Conservation (phyloP, 1,140 invertebrate species). For the Pseudobourletiella spinata region DNA sequence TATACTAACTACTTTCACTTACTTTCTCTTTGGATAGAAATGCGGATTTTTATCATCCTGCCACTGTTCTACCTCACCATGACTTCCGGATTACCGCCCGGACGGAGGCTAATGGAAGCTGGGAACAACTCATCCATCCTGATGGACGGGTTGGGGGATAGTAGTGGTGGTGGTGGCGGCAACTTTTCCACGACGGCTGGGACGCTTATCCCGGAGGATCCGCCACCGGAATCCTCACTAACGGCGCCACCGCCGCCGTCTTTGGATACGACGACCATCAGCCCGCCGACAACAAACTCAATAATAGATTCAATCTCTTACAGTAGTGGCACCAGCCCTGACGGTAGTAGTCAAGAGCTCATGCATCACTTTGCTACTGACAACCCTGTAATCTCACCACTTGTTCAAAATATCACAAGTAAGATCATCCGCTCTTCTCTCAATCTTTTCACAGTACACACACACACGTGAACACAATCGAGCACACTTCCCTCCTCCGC, state of each 20-base stretch:
- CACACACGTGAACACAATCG: too few species aligned
- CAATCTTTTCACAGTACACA: too few species aligned
- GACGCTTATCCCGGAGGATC: not conserved
- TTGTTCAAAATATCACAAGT: constrained; percentile 9
- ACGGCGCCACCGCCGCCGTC: not conserved
- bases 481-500: too few species aligned
- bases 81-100: constrained; percentile 5
- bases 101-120: not conserved
- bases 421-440: too few species aligned
- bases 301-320: too few species aligned
- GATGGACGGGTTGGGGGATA: not conserved
- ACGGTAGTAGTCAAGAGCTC: not conserved
- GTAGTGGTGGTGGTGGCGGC: not conserved
- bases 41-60: not conserved
- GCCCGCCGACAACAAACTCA: too few species aligned
- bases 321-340: not conserved
- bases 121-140: not conserved
- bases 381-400: not conserved
- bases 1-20: too few species aligned
- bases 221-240: not conserved
- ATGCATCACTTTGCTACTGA: not conserved
- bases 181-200: not conserved
- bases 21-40: too few species aligned
- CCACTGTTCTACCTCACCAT: constrained; percentile 7
- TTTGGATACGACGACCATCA: too few species aligned